phyloP scores from a whole-genome alignment of 2,888 invertebrate genomes.

The Amphimallon solstitiale region DNA sequence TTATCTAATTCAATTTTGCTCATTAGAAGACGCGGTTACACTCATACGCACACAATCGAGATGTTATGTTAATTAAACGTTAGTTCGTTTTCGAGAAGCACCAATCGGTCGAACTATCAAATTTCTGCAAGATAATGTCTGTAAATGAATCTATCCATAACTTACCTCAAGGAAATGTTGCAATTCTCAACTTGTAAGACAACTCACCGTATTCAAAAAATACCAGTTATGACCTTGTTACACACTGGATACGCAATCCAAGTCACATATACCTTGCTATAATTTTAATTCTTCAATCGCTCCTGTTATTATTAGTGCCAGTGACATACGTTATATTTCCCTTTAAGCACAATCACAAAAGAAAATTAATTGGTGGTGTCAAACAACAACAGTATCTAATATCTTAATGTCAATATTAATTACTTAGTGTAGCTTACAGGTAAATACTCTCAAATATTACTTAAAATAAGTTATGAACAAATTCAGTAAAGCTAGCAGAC shows the following conservation, averaged over 20 bases:
- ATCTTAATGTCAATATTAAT: no score
- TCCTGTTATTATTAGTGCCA: neutral
- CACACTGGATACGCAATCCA: constrained; percentile 13
- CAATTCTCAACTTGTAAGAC: constrained; percentile 30
- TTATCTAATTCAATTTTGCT: constrained; percentile 25
- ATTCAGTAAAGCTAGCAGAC: no score
- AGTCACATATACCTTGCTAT: constrained; percentile 9
- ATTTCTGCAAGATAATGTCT: constrained; percentile 32
- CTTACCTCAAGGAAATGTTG: constrained; percentile 33
- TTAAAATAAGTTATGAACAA: no score
- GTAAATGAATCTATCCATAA: constrained; percentile 27
- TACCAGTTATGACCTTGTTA: constrained; percentile 32
- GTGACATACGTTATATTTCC: no score
- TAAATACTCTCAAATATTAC: no score
- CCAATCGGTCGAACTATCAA: constrained; percentile 24
- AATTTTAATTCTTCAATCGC: constrained; percentile 11
- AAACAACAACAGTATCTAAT: no score
- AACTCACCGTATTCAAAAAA: constrained; percentile 23
- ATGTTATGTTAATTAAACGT: constrained; percentile 28
- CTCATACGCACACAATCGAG: neutral
- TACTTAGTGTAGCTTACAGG: no score
- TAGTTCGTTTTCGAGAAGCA: constrained; percentile 25
- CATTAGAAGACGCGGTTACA: constrained; percentile 17
- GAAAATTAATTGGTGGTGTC: no score
- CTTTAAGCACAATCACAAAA: no score